A percentile compares a stretch with the other conserved stretches of the same genome.
Evolutionary conservation across 2,113 vertebrate genomes (phyloP).

Genomic region (Ceyx cyanopectus): DNA sequence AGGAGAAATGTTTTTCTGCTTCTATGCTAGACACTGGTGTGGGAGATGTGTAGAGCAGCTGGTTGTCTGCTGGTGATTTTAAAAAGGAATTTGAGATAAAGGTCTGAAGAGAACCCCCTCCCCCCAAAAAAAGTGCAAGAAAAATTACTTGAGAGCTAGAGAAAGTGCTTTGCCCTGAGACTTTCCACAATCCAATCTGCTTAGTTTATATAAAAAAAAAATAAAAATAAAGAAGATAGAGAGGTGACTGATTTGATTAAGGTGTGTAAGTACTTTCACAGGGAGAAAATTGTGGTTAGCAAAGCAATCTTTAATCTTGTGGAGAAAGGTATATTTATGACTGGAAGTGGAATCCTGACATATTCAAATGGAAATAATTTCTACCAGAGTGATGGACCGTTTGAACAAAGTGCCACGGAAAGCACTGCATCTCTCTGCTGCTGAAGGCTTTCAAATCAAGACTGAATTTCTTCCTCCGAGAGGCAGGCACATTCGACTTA

Average conservation of each 20-base stretch:
- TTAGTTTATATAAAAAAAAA: not conserved
- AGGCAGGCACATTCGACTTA: not conserved
- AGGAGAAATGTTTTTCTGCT: not conserved
- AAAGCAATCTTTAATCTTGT: slow-evolving; percentile 47
- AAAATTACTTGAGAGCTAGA: not conserved
- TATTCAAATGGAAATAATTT: slow-evolving; percentile 57
- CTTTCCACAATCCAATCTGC: slow-evolving; percentile 3
- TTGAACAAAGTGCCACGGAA: not conserved
- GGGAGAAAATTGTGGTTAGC: slow-evolving; percentile 35
- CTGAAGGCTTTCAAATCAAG: not conserved
- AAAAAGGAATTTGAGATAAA: not conserved
- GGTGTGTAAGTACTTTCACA: slow-evolving; percentile 6
- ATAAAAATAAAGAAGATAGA: slow-evolving; percentile 6
- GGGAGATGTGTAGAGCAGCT: not conserved
- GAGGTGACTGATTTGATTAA: slow-evolving; percentile 67
- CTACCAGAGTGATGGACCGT: not conserved
- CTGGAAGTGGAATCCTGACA: slow-evolving; percentile 37
- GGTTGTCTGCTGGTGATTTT: not conserved
- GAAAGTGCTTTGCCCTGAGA: not conserved
- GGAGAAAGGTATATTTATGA: slow-evolving; percentile 27
- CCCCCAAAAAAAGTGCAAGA: not conserved
- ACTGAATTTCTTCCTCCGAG: not conserved
- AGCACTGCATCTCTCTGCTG: not conserved
- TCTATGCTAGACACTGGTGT: not conserved
- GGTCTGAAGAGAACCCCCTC: not conserved